A percentile compares a stretch with the other conserved stretches of the same genome.
Evolutionary conservation across 2,888 invertebrate species (phyloP).

Genomic region (Eledona agricola): DNA sequence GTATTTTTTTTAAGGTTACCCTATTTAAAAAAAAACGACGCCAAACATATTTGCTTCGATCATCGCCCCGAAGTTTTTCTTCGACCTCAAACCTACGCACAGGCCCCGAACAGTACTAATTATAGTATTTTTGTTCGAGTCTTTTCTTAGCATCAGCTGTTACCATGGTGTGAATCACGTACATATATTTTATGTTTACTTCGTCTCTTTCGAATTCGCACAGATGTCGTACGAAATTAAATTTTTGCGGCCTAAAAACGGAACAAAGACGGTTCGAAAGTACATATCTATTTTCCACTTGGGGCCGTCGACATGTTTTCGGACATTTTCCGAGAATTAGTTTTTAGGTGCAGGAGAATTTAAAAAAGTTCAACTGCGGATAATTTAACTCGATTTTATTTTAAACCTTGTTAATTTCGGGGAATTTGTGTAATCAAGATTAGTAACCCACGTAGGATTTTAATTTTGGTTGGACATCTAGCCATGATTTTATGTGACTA

Average conservation of each 20-base stretch:
- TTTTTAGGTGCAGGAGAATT: too few species aligned
- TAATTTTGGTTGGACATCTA: slow-evolving; percentile 16
- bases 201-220: slow-evolving; percentile 3
- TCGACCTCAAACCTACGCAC: slow-evolving; percentile 37
- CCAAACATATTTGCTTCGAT: slow-evolving; percentile 28
- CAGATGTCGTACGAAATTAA: slow-evolving; percentile 12
- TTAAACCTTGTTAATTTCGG: slow-evolving; percentile 29
- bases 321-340: slow-evolving; percentile 16
- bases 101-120: slow-evolving; percentile 30
- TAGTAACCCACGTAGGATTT: slow-evolving; percentile 19
- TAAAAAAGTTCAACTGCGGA: slow-evolving; percentile 31
- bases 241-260: slow-evolving; percentile 11
- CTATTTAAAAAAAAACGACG: slow-evolving; percentile 6
- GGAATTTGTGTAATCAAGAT: too few species aligned
- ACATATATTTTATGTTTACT: slow-evolving; percentile 9
- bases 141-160: slow-evolving; percentile 31
- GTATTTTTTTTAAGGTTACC: slow-evolving; percentile 6
- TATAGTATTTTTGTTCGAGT: slow-evolving; percentile 31
- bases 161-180: slow-evolving; percentile 14
- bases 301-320: slow-evolving; percentile 20
- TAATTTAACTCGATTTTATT: slow-evolving; percentile 29
- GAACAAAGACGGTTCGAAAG: slow-evolving; percentile 17
- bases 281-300: not conserved
- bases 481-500: not conserved
- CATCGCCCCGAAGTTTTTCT: slow-evolving; percentile 40